Evolutionary conservation across 2,113 vertebrate genomes (phyloP).

Genomic region (Gallinago paraguaiae): DNA sequence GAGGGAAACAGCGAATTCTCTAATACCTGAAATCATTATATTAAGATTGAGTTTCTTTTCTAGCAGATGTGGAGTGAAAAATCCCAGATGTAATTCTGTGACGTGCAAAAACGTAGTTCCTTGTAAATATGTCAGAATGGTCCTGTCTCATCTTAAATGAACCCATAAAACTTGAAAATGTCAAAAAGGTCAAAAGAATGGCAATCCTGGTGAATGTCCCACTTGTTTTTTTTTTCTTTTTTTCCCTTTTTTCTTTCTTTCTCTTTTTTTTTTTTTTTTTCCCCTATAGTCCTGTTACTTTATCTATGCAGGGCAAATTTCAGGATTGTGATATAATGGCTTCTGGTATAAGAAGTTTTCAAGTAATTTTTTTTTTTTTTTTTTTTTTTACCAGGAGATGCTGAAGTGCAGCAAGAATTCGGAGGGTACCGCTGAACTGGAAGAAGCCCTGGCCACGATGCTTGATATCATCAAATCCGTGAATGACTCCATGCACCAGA

Average conservation of each 20-base stretch:
- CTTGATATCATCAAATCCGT: constrained; percentile 91
- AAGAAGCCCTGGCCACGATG: constrained; percentile 87
- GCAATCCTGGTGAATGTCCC: neutral
- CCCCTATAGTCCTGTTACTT: neutral
- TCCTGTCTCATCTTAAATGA: neutral
- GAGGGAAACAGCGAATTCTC: neutral
- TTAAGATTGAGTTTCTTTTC: neutral
- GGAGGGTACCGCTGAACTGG: constrained; percentile 84
- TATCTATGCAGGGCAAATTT: neutral
- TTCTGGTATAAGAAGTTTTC: neutral
- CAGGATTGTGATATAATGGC: neutral
- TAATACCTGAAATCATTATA: neutral
- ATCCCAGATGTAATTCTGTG: neutral
- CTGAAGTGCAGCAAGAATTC: constrained; percentile 89
- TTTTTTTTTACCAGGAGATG: constrained; percentile 82
- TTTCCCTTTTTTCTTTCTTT: neutral
- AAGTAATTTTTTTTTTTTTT: neutral
- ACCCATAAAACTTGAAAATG: neutral
- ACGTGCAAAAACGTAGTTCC: neutral
- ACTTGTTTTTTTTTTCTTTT: neutral
- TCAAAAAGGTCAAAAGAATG: neutral
- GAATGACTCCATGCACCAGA: constrained; percentile 94
- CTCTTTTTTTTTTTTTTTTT: too few relatives aligned
- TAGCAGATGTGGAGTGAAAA: neutral
- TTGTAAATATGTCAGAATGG: neutral